Percentiles rank a stretch among this genome's conserved stretches.
phyloP scores from a whole-genome alignment of 1,140 invertebrate genomes.

The Sitophilus oryzae region DNA sequence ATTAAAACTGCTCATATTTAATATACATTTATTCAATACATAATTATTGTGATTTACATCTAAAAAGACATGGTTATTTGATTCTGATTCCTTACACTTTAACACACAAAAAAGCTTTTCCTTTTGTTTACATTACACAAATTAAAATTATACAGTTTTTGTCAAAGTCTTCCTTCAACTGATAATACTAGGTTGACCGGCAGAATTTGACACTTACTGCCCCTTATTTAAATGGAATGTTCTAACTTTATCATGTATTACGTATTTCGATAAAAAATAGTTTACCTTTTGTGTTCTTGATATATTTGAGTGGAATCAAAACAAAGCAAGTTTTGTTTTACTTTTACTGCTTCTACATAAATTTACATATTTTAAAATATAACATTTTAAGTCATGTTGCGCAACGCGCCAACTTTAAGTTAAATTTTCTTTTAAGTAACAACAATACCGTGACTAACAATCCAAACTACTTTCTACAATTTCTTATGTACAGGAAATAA shows the following conservation, averaged over 20 bases:
- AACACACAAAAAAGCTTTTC: constrained; percentile 41
- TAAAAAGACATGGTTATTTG: constrained; percentile 41
- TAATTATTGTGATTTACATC: constrained; percentile 41
- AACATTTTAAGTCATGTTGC: constrained; percentile 8
- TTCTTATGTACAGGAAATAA: constrained; percentile 5
- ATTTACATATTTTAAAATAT: constrained; percentile 2
- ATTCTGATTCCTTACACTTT: constrained; percentile 35
- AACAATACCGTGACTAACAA: constrained; percentile 9
- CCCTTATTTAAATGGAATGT: constrained; percentile 19
- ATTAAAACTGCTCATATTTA: no score
- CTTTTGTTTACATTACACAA: constrained; percentile 20
- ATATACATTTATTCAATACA: constrained; percentile 42
- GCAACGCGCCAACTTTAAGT: neutral
- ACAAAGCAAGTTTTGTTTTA: constrained; percentile 1
- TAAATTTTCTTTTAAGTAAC: constrained; percentile 14
- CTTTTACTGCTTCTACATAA: neutral
- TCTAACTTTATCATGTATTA: constrained; percentile 18
- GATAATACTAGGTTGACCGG: neutral
- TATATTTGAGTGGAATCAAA: constrained; percentile 1
- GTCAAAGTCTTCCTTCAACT: constrained; percentile 8
- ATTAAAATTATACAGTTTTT: constrained; percentile 15
- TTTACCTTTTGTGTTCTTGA: constrained; percentile 6
- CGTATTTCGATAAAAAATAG: constrained; percentile 26
- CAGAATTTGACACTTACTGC: constrained; percentile 14
- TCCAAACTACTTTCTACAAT: constrained; percentile 5